Percentiles rank a stretch among this genome's conserved stretches.
phyloP scores from a whole-genome alignment of 2,888 invertebrate genomes.

The Nemapogon koenigi region DNA sequence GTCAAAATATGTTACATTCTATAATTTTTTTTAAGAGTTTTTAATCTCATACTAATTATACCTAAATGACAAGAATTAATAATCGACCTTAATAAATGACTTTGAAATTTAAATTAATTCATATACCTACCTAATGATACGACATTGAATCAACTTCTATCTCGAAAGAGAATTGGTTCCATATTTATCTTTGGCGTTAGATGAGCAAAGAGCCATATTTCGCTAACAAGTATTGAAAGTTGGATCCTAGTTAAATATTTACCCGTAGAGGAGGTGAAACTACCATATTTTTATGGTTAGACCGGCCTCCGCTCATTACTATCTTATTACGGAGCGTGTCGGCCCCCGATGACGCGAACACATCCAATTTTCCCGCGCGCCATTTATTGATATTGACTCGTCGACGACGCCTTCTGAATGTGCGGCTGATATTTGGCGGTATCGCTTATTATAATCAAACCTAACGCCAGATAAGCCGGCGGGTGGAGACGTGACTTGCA shows the following conservation, averaged over 20 bases:
- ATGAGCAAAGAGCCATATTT: too few species aligned
- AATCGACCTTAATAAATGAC: too few species aligned
- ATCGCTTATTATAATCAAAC: conserved; percentile 62
- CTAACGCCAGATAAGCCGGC: conserved; percentile 53
- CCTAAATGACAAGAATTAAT: too few species aligned
- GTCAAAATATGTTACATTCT: too few species aligned
- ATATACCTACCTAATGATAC: too few species aligned
- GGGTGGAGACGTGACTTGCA: conserved; percentile 46
- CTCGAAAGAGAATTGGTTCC: too few species aligned
- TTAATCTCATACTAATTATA: too few species aligned
- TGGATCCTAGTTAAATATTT: conserved; percentile 46
- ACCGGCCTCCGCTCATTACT: conserved; percentile 50
- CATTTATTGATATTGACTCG: conserved; percentile 64
- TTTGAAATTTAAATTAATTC: too few species aligned
- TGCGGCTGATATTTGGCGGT: conserved; percentile 38
- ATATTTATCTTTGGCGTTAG: too few species aligned
- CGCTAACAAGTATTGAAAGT: conserved; percentile 1
- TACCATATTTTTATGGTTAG: conserved; percentile 55
- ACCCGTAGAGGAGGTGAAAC: conserved; percentile 40
- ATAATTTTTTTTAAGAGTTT: too few species aligned
- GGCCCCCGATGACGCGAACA: conserved; percentile 46
- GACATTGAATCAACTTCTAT: too few species aligned
- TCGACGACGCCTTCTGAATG: conserved; percentile 51
- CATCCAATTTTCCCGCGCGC: conserved; percentile 63
- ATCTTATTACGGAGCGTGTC: conserved; percentile 52